A percentile compares a stretch with the other conserved stretches of the same genome.
These are phyloP conservation scores for Onychomys torridus DNA, from an alignment of 2,797 vertebrate species.

Conservation along the genomic window DNA sequence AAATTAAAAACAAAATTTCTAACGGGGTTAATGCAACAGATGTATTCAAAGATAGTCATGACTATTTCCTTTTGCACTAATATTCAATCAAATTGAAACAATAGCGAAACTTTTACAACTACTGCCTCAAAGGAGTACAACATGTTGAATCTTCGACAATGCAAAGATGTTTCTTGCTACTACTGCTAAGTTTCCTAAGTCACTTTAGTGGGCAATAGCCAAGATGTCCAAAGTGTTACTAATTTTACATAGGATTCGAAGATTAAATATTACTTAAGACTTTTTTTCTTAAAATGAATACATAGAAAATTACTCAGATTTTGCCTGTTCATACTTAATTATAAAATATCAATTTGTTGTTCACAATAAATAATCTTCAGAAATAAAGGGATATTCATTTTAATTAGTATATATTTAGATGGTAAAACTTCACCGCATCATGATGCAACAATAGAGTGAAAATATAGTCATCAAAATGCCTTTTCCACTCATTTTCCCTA, in stretches of 20 bases:
- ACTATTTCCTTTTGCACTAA: not conserved
- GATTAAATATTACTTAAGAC: not conserved
- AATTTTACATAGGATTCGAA: not conserved
- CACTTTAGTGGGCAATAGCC: not conserved
- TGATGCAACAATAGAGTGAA: not conserved
- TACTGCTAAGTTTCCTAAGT: not conserved
- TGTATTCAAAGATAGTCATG: not conserved
- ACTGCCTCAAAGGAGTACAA: not conserved
- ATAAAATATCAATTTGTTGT: not conserved
- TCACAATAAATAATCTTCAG: not conserved
- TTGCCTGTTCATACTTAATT: not conserved
- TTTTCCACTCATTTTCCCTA: not conserved
- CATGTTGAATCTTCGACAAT: not conserved
- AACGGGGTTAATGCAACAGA: not conserved
- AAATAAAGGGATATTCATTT: not conserved
- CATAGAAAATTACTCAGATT: not conserved
- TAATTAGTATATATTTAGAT: not conserved
- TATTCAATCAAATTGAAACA: not conserved
- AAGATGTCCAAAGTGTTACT: not conserved
- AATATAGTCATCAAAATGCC: not conserved
- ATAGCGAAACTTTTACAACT: not conserved
- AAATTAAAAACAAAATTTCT: not conserved
- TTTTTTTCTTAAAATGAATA: conserved; percentile 8
- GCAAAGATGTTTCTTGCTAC: not conserved
- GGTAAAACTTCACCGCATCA: not conserved